phyloP scores from a whole-genome alignment of 2,797 vertebrate genomes.

The Epinephelus coioides region DNA sequence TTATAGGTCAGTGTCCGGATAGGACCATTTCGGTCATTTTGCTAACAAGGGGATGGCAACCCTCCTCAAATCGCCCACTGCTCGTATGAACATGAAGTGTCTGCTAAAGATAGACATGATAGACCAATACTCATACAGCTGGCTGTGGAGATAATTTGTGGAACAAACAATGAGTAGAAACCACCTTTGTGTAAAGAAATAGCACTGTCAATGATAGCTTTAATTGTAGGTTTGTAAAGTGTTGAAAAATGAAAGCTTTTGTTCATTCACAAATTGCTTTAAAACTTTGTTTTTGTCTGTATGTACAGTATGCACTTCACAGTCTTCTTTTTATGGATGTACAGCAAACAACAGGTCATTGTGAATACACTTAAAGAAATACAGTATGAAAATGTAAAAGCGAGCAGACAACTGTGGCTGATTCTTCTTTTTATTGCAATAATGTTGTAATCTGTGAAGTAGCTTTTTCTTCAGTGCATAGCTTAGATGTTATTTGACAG shows the following conservation, averaged over 20 bases:
- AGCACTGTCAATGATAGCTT: not conserved
- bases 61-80: no score
- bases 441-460: not conserved
- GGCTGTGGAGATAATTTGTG: slow-evolving; percentile 21
- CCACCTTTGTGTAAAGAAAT: slow-evolving; percentile 9
- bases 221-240: not conserved
- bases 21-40: no score
- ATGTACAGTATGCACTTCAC: not conserved
- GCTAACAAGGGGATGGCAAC: no score
- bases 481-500: slow-evolving; percentile 25
- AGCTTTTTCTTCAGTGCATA: slow-evolving; percentile 24
- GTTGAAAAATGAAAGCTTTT: not conserved
- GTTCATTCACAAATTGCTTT: slow-evolving; percentile 4
- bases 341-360: slow-evolving; percentile 12
- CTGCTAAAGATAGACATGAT: slow-evolving; percentile 39
- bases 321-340: slow-evolving; percentile 2
- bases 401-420: not conserved
- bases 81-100: slow-evolving; percentile 9
- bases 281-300: not conserved
- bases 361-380: not conserved
- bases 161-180: not conserved
- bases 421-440: slow-evolving; percentile 25
- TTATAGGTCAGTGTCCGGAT: no score
- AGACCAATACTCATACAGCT: slow-evolving; percentile 9
- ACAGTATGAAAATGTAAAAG: not conserved